Conservation (phyloP, 2,797 vertebrate species). For the Dipus sagitta region DNA sequence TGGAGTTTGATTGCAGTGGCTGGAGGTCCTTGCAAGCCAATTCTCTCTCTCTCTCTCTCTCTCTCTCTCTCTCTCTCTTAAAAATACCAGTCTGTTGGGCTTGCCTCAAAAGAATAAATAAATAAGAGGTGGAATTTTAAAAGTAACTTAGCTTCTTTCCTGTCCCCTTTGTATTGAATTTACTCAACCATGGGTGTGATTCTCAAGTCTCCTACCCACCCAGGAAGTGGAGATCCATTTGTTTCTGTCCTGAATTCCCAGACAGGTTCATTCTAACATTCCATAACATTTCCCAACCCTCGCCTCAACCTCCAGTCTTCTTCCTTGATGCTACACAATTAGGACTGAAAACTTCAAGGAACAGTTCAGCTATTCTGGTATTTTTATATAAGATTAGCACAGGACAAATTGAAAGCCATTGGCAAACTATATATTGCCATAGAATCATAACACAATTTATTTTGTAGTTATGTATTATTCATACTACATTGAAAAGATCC, state of each 20-base stretch:
- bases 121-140: too few relatives aligned
- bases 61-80: too few relatives aligned
- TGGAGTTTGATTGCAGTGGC: too few relatives aligned
- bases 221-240: neutral
- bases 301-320: neutral
- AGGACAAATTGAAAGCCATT: neutral
- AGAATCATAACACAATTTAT: neutral
- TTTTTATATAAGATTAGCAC: conserved; percentile 41
- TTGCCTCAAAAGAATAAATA: too few relatives aligned
- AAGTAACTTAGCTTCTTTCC: neutral
- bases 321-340: neutral
- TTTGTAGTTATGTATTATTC: neutral
- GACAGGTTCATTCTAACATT: neutral
- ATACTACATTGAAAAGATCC: neutral
- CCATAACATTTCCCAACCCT: neutral
- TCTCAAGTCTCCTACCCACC: neutral
- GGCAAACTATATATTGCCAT: neutral
- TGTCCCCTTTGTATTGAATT: neutral
- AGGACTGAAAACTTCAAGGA: conserved; percentile 22
- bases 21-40: too few relatives aligned
- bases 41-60: too few relatives aligned
- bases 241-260: neutral
- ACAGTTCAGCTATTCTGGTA: neutral
- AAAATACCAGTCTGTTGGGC: too few relatives aligned
- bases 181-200: neutral